These are phyloP conservation scores for Drosophila trichaetosa DNA, from an alignment of 2,888 invertebrate species.

Conservation along the genomic window DNA sequence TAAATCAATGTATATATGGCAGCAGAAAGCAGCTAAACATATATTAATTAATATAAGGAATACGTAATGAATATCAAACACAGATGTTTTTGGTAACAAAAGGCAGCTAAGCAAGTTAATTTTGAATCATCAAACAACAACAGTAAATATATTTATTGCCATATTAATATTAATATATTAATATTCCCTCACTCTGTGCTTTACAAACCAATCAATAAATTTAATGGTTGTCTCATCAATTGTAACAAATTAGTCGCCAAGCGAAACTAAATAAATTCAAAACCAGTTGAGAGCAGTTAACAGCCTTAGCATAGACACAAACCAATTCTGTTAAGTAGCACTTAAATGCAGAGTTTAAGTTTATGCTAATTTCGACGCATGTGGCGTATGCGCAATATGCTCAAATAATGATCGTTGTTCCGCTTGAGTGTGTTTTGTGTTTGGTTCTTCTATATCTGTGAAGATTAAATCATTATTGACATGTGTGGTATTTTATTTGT, in stretches of 20 bases:
- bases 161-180: constrained; percentile 17
- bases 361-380: constrained; percentile 29
- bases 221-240: constrained; percentile 4
- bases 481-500: background rate
- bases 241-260: constrained; percentile 25
- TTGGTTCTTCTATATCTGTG: background rate
- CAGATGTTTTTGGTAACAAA: constrained; percentile 3
- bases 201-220: constrained; percentile 13
- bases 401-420: constrained; percentile 18
- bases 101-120: constrained; percentile 43
- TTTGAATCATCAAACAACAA: constrained; percentile 32
- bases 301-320: constrained; percentile 43
- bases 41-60: background rate
- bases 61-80: constrained; percentile 14
- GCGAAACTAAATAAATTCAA: background rate
- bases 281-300: constrained; percentile 31
- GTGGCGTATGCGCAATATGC: constrained; percentile 40
- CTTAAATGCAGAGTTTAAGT: constrained; percentile 33
- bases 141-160: constrained; percentile 25
- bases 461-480: background rate
- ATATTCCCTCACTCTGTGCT: constrained; percentile 23
- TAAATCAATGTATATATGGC: background rate
- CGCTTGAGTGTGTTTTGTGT: background rate
- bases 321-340: constrained; percentile 29
- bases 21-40: background rate